Base-by-base conservation (phyloP, 1,140 invertebrate genomes). In the Ruditapes philippinarum region DNA sequence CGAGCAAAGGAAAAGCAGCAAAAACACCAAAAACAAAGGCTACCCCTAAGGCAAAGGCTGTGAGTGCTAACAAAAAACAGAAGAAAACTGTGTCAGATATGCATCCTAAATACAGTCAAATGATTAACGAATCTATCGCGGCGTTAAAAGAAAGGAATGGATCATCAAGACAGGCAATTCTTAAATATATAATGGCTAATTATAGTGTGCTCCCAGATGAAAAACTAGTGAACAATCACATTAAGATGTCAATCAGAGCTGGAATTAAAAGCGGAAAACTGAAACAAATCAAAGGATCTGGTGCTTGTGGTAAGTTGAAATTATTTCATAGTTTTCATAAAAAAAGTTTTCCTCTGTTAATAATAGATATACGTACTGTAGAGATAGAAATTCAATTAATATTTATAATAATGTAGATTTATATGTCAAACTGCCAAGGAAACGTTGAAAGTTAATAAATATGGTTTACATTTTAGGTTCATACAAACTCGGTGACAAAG, bases 141-240 rank as follows among this genome's bases (percentile, higher is more conserved):
- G 51, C 73, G 0, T 51, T 94, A 60, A 91, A 93, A 51, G 95
- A 95, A 51, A 86, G 93, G 54, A 57, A 70, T 68, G 95, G 95
- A 51, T 95, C 95, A 38, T 95, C 94, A 19, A 89, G 95, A 76
- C 94, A 95, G 73, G 95, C 95, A 40, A 95, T 96, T 65, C 73
- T 95, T 5, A 96, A 96, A 79, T 95, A 96, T 88, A 95, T 96
- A 70, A 45, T 90, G 33, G 89, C 90, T 28, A 92, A 95, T 91
- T 95, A 92, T 92, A 95, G 92, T 12, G 91, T 96, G 25, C 93
- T 95, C 51, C 54, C 90, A 12, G 94, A 95, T 81, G 84, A 93
- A 54, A 92, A 90, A 45, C 65, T 89, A 0, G 91, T 94, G 36
- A 95, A 95, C 87, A 90, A 92, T 51, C 93, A 94, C 70, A 62